Base-by-base conservation (phyloP, 1,140 invertebrate genomes). In the Whitmania pigra region DNA sequence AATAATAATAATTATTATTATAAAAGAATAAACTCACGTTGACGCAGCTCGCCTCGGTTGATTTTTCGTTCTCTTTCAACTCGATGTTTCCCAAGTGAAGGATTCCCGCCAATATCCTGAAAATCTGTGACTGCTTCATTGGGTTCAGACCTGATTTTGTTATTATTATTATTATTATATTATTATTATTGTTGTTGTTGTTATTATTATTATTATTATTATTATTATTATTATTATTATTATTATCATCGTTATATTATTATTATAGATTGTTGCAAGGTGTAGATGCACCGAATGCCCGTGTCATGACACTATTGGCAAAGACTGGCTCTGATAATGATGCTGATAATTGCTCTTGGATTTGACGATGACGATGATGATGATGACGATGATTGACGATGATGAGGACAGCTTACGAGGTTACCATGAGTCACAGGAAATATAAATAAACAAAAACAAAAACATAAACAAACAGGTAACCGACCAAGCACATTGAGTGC, bases 61-160 rank as follows among this genome's bases (percentile, higher is more conserved):
- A 74, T 40, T 85, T 83, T 49, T 81, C 79, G 83, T 84, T 80
- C 31, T 86, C 85, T 60, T 79, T 77, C 72, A 94, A 87, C 66
- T 86, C 78, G 0, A 97, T 86, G 80, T 97, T 97, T 20, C 94
- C 94, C 74, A 97, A 83, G 80, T 97, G 93, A 36, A 99, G 83
- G 78, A 98, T 89, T 7, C 89, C 88, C 6, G 93, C 89, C 60
- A 97, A 82, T 49, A 97, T 88, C 67, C 87, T 87, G 75, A 95
- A 90, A 79, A 97, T 89, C 75, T 92, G 88, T 57, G 87, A 85
- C 78, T 92, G 90, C 73, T 93, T 88, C 36, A 87, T 85, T 27
- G 88, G 86, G 11, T 87, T 85, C 76, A 94, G 91, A 18, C 91
- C 91, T 82, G 74, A 4, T n/a, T 57, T 2, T 57, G n/a, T n/a